A percentile compares a stretch with the other conserved stretches of the same genome.
Conservation (phyloP, 2,797 vertebrate species). For the Bufotes viridis region DNA sequence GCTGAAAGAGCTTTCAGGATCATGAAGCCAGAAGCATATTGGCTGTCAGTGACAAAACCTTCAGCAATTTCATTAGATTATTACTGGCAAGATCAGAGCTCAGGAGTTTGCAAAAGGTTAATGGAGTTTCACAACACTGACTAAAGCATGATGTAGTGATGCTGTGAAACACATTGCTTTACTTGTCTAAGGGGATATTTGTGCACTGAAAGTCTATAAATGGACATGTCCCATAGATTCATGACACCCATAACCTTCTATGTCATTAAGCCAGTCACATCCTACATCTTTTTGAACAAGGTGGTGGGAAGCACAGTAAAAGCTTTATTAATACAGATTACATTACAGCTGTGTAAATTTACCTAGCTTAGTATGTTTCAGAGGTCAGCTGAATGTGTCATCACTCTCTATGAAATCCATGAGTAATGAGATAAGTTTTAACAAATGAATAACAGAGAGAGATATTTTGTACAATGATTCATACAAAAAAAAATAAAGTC, state of each 20-base stretch:
- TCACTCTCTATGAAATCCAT: neutral
- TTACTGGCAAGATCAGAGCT: constrained; percentile 61
- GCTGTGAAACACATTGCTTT: constrained; percentile 57
- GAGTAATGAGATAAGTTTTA: neutral
- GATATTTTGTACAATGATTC: neutral
- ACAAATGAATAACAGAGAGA: neutral
- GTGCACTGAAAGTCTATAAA: constrained; percentile 60
- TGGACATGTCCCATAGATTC: constrained; percentile 54
- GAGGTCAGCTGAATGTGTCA: constrained; percentile 32
- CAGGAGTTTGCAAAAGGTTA: constrained; percentile 62
- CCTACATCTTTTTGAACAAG: constrained; percentile 47
- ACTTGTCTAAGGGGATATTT: constrained; percentile 57
- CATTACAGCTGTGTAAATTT: constrained; percentile 34
- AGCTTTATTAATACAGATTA: constrained; percentile 34
- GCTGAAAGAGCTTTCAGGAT: constrained; percentile 60
- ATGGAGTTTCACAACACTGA: constrained; percentile 63
- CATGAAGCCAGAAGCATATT: constrained; percentile 53
- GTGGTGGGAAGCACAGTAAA: constrained; percentile 29
- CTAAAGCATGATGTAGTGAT: constrained; percentile 63
- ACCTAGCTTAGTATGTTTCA: constrained; percentile 13
- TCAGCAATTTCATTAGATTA: constrained; percentile 61
- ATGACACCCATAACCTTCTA: constrained; percentile 46
- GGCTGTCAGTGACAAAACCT: constrained; percentile 60
- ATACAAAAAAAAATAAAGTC: neutral
- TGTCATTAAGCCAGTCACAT: constrained; percentile 53